Base-by-base conservation (phyloP, 2,888 invertebrate genomes). In the Drosophila setosimentum region DNA sequence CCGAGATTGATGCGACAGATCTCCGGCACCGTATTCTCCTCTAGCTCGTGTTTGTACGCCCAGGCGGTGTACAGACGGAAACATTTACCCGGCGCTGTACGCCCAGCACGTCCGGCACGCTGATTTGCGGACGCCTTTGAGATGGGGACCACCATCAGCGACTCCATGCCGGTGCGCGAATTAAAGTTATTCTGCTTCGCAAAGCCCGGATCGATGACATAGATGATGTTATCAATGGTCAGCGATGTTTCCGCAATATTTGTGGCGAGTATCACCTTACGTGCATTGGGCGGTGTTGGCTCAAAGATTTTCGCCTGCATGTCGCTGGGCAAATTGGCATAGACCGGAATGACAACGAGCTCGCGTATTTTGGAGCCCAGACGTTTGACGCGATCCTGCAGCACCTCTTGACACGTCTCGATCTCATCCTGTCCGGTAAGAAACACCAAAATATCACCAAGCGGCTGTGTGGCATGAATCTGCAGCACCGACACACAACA, bases 221-320 rank as follows among this genome's bases (percentile, higher is more conserved):
- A 99, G 73, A 98, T 96, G 77, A 99, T 99, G 88, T 99, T 99
- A 92, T 99, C 99, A 83, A 99, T 99, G 0, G 99, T 99, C 37
- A 99, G 94, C 2, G 99, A 99, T 0, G 99, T 99, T 94, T 99
- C 99, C 0, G 99, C 99, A 90, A 99, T 99, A 91, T 99, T 99
- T 24, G 99, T 99, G 0, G 99, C 99, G 53, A 99, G 93, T 11
- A 99, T 97, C 16, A 99, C 98, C 94, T 99, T 99, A 73, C 99
- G 95, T 0, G 99, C 98, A 74, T 98, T 97, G 11, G 97, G 97
- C 48, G 99, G 99, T 0, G 99, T 99, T 0, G 98, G 99, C 87
- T 98, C 98, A 93, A 99, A 99, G 88, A 99, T 99, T 93, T 99
- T 99, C 3, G 98, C 97, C 93, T 99, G 99, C 97, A 99, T 97